Base-by-base conservation (phyloP, 1,140 invertebrate species). In the Pseudomyrmex flavicornis region DNA sequence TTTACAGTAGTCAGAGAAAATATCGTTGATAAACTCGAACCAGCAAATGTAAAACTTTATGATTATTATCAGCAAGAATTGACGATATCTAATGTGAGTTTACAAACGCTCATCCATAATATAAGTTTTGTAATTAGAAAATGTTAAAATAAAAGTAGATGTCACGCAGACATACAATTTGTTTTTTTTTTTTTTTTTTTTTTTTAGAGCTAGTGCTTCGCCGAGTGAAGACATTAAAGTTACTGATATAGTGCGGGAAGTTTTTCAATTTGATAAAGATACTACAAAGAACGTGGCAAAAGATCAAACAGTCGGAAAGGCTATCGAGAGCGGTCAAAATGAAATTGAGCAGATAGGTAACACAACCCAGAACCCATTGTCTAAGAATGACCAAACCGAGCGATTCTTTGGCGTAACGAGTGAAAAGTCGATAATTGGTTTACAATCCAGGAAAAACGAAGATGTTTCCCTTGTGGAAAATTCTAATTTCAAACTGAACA, bases 41-140 rank as follows among this genome's bases (percentile, higher is more conserved):
- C 96, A 0, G 96, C 96, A 0, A 95, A 95, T 70, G 95, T 96
- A 13, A 95, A 95, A 80, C 93, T 97, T 2, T 96, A 96, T 76
- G 97, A 97, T 92, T 97, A 97, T 86, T 98, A 97, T 90, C 92
- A 94, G 58, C 95, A 95, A n/a, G 94, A 95, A 17, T 85, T 95
- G 2, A 93, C 91, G 13, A 86, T 95, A 56, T 91, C 90, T 5
- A 89, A 85, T 17, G 92, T 93, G 91, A 85, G 73, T 83, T 68
- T 9, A 12, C 58, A 12, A 48, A 77, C 22, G 52, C 65, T 73
- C 20, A 1, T 58, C 22, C 12, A 44, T 7, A 54, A 44, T 59
- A 5, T 9, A 35, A 35, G 5, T 35, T 35, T 35, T 35, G 35
- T 35, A 35, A 35, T 5, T 35, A 35, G 4, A 35, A 35, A 35